Conservation (phyloP, 2,113 vertebrate species). For the Pluvialis apricaria region DNA sequence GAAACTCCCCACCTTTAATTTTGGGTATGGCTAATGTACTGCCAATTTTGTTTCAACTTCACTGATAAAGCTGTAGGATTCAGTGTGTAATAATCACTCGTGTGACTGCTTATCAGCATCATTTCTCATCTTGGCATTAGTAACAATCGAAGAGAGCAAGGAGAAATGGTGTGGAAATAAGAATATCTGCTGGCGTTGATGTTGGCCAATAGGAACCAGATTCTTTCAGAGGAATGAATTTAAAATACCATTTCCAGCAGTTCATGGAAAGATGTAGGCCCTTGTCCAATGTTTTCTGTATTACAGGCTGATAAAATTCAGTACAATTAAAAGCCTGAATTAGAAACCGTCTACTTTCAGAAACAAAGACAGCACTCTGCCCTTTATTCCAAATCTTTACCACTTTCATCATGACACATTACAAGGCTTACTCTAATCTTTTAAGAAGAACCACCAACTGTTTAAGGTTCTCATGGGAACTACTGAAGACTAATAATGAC, state of each 20-base stretch:
- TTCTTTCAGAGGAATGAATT: background rate
- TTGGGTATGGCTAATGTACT: background rate
- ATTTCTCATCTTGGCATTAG: background rate
- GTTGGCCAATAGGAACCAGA: background rate
- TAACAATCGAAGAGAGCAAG: background rate
- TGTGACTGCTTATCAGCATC: background rate
- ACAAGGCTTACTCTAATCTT: constrained; percentile 65
- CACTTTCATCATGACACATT: constrained; percentile 63
- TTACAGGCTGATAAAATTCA: background rate
- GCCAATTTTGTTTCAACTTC: constrained; percentile 24
- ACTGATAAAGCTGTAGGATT: background rate
- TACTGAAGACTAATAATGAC: constrained; percentile 11
- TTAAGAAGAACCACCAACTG: constrained; percentile 29
- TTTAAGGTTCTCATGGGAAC: constrained; percentile 60
- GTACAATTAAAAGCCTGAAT: background rate
- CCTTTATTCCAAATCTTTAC: constrained; percentile 48
- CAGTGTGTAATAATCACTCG: background rate
- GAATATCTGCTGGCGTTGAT: background rate
- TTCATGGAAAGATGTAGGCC: background rate
- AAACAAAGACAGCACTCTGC: background rate
- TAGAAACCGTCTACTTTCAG: constrained; percentile 25
- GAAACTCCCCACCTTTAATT: background rate
- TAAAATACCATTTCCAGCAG: background rate
- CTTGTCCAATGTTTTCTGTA: background rate
- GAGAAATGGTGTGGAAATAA: constrained; percentile 5